Conservation (phyloP, 2,888 invertebrate species). For the Calliscelio sp. region DNA sequence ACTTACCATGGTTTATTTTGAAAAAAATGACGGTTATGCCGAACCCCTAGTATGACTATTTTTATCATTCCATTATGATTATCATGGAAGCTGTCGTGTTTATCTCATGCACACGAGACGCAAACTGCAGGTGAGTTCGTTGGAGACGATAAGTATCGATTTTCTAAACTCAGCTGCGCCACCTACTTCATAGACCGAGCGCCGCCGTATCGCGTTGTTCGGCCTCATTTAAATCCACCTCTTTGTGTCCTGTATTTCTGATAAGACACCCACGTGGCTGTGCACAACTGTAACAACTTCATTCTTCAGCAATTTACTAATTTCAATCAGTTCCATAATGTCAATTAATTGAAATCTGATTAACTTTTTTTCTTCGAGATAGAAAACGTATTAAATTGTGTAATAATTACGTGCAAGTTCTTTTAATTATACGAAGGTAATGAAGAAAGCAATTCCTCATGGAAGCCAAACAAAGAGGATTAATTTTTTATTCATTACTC, state of each 20-base stretch:
- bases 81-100: conserved; percentile 82
- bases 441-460: too few relatives aligned
- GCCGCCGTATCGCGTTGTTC: conserved; percentile 68
- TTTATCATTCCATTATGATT: conserved; percentile 82
- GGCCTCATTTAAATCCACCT: conserved; percentile 70
- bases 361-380: background rate
- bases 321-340: conserved; percentile 17
- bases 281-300: conserved; percentile 50
- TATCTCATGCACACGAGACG: conserved; percentile 84
- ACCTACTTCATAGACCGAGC: conserved; percentile 78
- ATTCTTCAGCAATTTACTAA: conserved; percentile 36
- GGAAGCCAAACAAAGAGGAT: too few relatives aligned
- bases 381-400: background rate
- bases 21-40: conserved; percentile 37
- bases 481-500: too few relatives aligned
- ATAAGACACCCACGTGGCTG: conserved; percentile 53
- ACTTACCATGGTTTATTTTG: conserved; percentile 77
- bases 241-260: conserved; percentile 69
- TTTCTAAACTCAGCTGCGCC: conserved; percentile 83
- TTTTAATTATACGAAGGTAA: too few relatives aligned
- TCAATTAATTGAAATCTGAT: conserved; percentile 16
- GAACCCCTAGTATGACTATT: conserved; percentile 47
- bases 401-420: too few relatives aligned
- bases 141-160: conserved; percentile 85
- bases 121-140: conserved; percentile 83